Base-by-base conservation (phyloP, 2,797 vertebrate genomes). In the Sebastes trivittatus region DNA sequence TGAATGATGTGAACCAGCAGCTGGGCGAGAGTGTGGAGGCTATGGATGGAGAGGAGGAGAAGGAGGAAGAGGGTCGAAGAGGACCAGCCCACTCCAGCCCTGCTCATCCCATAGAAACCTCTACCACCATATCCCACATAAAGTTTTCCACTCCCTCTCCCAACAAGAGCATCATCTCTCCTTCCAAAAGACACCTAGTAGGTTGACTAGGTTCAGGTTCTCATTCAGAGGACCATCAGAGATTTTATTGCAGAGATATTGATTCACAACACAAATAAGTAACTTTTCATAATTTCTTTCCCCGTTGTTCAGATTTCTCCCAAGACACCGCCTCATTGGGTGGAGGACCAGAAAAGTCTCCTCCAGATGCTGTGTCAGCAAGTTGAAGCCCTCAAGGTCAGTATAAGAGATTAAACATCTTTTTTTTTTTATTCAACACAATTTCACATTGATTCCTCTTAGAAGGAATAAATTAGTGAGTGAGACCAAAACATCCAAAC, bases 351-450 rank as follows among this genome's bases (percentile, higher is more conserved):
- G 83, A 99, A 97, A 93, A 96, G 90, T 82, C 90, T 99, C 66
- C 94, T 99, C 74, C 97, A 99, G 87, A 97, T 97, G 95, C 95
- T 99, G 59, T 99, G 97, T 92, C 97, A 99, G 85, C 97, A 99
- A 94, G 96, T 99, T 63, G 97, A 99, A 91, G 97, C 97, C 18
- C 96, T 99, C 79, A 99, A 98, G 97, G 98, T 99, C 88, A 95
- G 90, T 3, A 63, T 55, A 27, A 36, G 1, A 11, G n/a, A 65
- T 64, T 7, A 25, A 38, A 25, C 1, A 13, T 32, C 1, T 23
- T 23, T 32, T 72, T 27, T 29, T 6, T 49, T 52, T 6, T 6
- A 8, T 20, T 6, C 2, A 16, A 80, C 9, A 11, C 1, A 23
- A 29, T 36, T 54, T 16, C 5, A 16, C 3, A 22, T 8, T 25